phyloP scores from a whole-genome alignment of 2,113 vertebrate genomes.

The Agapornis roseicollis region DNA sequence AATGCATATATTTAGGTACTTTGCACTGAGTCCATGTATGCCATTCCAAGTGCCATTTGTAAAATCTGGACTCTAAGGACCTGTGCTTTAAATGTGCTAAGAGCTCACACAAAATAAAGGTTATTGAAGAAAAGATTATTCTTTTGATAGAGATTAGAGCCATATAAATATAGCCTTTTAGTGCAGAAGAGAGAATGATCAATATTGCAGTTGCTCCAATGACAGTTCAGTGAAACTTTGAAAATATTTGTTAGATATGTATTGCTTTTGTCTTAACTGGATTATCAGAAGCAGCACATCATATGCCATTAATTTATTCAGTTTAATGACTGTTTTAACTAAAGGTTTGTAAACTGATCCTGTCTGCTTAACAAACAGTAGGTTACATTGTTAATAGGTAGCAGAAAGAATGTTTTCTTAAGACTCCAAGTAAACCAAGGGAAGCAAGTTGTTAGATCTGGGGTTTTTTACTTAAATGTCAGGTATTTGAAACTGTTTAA shows the following conservation, averaged over 20 bases:
- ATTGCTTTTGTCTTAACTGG: not conserved
- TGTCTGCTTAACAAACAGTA: not conserved
- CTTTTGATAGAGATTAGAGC: not conserved
- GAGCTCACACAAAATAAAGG: not conserved
- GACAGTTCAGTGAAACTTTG: not conserved
- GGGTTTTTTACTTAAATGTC: fast-evolving
- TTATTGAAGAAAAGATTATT: not conserved
- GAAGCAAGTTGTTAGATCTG: not conserved
- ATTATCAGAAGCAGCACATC: not conserved
- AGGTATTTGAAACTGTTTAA: not conserved
- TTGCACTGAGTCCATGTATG: not conserved
- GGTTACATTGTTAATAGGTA: not conserved
- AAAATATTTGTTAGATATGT: not conserved
- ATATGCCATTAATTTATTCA: not conserved
- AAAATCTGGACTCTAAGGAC: not conserved
- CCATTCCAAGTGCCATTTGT: not conserved
- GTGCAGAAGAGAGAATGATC: not conserved
- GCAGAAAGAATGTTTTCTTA: not conserved
- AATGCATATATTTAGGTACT: not conserved
- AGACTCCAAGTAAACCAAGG: not conserved
- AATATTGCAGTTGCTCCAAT: not conserved
- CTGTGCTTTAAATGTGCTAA: not conserved
- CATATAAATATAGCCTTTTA: not conserved
- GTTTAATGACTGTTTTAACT: not conserved
- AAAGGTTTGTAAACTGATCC: not conserved